Evolutionary conservation across 2,113 vertebrate genomes (phyloP), one percentile per base, ranked within the genome.

Genomic region (Aplodontia rufa): DNA sequence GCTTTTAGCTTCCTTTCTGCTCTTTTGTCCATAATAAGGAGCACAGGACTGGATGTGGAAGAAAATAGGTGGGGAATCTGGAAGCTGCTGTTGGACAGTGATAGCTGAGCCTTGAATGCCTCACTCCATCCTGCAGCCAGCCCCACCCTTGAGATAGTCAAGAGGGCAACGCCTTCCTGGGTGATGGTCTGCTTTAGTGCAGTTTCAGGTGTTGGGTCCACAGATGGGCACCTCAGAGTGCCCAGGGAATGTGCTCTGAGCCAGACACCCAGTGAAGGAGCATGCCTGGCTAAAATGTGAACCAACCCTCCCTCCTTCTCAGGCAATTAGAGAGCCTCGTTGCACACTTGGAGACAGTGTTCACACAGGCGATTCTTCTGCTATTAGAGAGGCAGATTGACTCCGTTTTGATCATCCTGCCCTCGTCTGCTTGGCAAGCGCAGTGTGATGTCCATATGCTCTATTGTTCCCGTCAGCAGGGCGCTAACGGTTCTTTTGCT

Each of bases 401-500:
- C 62, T 95, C 53, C 96, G 95, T 97, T 97, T 74, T 60, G 97
- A 94, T 96, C 97, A 91, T 84, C 92, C 94, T 91, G 26, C 60
- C 87, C 93, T 69, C 28, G 96, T 92, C 92, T 96, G 80, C 91
- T 97, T 98, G 98, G 91, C 95, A 97, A 94, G 62, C 72, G 11
- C 35, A 78, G 51, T 40, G 87, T 84, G 97, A 93, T 87, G 96
- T 97, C 97, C 97, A 97, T 98, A 98, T 96, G 30, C 94, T 96
- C 95, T 93, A 97, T 93, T 97, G 96, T 97, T 97, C 97, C 98
- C 92, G 93, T 96, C 96, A 98, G 98, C 97, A 87, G 62, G 96
- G 93, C 97, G 97, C 96, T 97, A 97, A 24, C 90, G 72, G 97
- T 97, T 98, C 72, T 74, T 97, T 98, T 98, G 95, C 93, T 97